Conservation (phyloP, 2,888 invertebrate genomes). For the Archaeoteleia sp. region DNA sequence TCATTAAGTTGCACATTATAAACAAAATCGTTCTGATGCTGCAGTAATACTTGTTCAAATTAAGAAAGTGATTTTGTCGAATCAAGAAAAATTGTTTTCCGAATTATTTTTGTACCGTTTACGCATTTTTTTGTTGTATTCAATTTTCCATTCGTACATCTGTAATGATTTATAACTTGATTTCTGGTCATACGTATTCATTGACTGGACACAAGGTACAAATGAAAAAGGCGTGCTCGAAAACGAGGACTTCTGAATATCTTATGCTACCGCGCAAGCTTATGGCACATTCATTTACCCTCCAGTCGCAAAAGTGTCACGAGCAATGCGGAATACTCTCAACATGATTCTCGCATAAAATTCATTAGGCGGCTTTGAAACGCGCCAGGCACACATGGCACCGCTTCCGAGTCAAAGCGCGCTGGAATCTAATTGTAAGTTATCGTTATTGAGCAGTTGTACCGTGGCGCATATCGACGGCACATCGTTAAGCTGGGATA, state of each 20-base stretch:
- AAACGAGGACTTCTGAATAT: conserved; percentile 29
- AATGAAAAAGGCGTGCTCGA: conserved; percentile 8
- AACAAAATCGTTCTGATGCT: too few species aligned
- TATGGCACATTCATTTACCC: conserved; percentile 33
- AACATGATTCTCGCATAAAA: conserved; percentile 39
- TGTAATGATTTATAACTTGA: background rate
- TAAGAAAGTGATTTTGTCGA: too few species aligned
- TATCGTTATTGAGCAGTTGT: conserved; percentile 37
- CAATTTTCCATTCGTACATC: background rate
- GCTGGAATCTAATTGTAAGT: conserved; percentile 46
- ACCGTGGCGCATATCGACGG: conserved; percentile 13
- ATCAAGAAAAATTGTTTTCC: too few species aligned
- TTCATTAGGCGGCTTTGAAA: conserved; percentile 39
- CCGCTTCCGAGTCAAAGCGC: conserved; percentile 31
- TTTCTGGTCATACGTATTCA: conserved; percentile 10
- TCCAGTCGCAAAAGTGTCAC: conserved; percentile 35
- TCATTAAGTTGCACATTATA: too few species aligned
- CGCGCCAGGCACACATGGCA: conserved; percentile 24
- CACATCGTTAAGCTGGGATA: conserved; percentile 28
- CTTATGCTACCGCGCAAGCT: conserved; percentile 28
- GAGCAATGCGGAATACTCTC: conserved; percentile 33
- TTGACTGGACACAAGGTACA: conserved; percentile 6
- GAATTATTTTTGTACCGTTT: too few species aligned
- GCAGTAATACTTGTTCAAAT: too few species aligned
- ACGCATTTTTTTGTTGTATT: too few species aligned